A percentile compares a stretch with the other conserved stretches of the same genome.
These are phyloP conservation scores for Eidolon helvum DNA, from an alignment of 2,113 vertebrate genomes.

Conservation along the genomic window DNA sequence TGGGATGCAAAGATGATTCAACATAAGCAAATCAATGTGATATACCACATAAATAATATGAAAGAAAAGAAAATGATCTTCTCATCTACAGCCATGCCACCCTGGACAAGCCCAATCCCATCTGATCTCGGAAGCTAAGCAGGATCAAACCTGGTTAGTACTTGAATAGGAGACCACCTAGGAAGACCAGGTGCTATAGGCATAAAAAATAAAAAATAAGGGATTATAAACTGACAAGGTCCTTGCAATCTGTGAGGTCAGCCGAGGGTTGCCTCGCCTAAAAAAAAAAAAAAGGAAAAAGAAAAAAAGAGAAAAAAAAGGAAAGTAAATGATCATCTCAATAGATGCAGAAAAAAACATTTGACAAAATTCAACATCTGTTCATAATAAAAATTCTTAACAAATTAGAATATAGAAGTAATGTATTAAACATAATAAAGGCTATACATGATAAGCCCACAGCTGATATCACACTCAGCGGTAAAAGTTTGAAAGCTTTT, in stretches of 20 bases:
- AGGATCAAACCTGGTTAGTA: too few relatives aligned
- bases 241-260: too few relatives aligned
- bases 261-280: too few relatives aligned
- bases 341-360: not conserved
- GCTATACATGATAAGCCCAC: not conserved
- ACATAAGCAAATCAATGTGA: not conserved
- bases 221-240: too few relatives aligned
- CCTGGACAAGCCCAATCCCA: too few relatives aligned
- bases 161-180: too few relatives aligned
- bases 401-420: not conserved
- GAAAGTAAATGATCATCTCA: not conserved
- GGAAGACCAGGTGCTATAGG: too few relatives aligned
- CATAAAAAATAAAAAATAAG: too few relatives aligned
- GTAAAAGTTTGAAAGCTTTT: not conserved
- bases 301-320: too few relatives aligned
- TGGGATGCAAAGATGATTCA: not conserved
- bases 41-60: not conserved
- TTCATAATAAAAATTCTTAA: not conserved
- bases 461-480: not conserved
- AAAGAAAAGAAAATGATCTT: not conserved
- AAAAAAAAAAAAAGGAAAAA: too few relatives aligned
- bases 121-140: too few relatives aligned
- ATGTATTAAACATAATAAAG: not conserved
- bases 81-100: too few relatives aligned
- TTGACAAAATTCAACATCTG: not conserved